These are phyloP conservation scores for Timema podura DNA, from an alignment of 2,888 invertebrate genomes.

Conservation along the genomic window DNA sequence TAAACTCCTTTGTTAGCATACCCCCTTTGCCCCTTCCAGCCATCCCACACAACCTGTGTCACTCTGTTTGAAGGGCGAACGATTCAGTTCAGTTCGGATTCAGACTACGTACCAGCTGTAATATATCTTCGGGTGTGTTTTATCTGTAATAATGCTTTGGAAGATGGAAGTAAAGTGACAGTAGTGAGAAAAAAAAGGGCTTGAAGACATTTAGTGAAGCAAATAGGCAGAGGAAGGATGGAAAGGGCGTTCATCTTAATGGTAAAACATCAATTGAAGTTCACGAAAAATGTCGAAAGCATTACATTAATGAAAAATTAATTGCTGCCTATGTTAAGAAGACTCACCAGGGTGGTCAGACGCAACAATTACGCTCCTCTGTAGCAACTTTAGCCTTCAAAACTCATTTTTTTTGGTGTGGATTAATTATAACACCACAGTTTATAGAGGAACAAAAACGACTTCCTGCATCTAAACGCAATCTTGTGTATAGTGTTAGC, in stretches of 20 bases:
- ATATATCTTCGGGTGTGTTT: background rate
- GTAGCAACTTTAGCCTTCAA: background rate
- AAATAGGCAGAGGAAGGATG: background rate
- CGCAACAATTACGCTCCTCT: background rate
- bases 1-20: background rate
- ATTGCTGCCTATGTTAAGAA: background rate
- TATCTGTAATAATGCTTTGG: background rate
- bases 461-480: background rate
- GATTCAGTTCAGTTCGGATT: slow-evolving; percentile 6
- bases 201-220: background rate
- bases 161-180: background rate
- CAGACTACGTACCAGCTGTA: background rate
- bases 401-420: slow-evolving; percentile 4
- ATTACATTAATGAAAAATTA: background rate
- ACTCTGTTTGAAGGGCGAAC: background rate
- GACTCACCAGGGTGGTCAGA: background rate
- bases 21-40: background rate
- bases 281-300: background rate
- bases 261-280: background rate
- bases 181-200: background rate
- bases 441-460: slow-evolving; percentile 11
- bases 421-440: background rate
- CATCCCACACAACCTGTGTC: background rate
- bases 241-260: background rate
- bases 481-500: slow-evolving; percentile 14